Base-by-base conservation (phyloP, 2,113 vertebrate species). In the Pelmatolapia mariae region DNA sequence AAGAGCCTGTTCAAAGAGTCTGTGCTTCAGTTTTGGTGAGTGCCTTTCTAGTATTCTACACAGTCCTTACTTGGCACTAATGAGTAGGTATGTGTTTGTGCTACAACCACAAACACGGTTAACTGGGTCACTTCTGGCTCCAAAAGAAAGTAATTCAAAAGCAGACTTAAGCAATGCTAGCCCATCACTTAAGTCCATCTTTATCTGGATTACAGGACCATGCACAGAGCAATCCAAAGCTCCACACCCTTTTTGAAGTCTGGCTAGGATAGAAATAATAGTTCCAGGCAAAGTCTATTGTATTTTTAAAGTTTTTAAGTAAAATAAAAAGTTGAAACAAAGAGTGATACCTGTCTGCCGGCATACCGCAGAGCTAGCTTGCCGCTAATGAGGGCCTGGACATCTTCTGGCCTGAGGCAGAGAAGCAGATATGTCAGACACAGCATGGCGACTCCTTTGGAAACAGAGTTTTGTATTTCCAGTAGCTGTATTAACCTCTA, bases 351-450 rank as follows among this genome's bases (percentile, higher is more conserved):
- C 98, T 99, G 98, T 95, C 98, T 96, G 33, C 99, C 99, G 2
- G 98, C 96, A 92, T 99, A 97, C 81, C 98, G 97, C 88, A 99
- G 96, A 6, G 96, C 99, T 83, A 99, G 97, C 96, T 99, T 99
- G 53, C 99, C 99, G 40, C 99, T 99, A 96, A 99, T 98, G 94
- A 99, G 94, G 5, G 97, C 92, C 88, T 99, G 99, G 45, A 99
- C 99, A 83, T 99, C 99, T 93, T 99, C 99, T 87, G 99, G 99
- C 90, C 99, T 99, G 91, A 24, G 50, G 31, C 6, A 38, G 84
- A 54, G 45, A 76, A 52, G 56, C 26, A 73, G 26, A 56, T 3
- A 45, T n/a, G 33, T 76, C 24, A 73, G 38, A 45, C 40, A 3
- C n/a, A 76, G 71, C 43, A 31, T 52, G 73, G 3, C 7, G 26